phyloP scores from a whole-genome alignment of 2,113 vertebrate genomes.

The Panurus biarmicus region DNA sequence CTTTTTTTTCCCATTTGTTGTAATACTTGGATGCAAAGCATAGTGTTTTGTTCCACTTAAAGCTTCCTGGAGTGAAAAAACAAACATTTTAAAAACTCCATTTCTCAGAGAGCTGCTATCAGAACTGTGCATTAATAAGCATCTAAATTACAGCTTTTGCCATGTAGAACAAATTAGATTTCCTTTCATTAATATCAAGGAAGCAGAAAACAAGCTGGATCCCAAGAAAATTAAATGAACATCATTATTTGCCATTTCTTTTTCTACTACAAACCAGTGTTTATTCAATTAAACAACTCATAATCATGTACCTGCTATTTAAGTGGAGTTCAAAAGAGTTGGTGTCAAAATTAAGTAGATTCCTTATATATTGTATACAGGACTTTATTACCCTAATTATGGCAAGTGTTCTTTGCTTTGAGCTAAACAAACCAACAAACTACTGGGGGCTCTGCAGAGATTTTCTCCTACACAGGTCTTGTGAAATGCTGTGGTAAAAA shows the following conservation, averaged over 20 bases:
- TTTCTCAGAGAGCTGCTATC: conserved; percentile 54
- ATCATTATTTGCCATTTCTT: conserved; percentile 59
- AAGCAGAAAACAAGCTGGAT: conserved; percentile 71
- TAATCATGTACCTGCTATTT: background rate
- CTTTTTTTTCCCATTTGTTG: background rate
- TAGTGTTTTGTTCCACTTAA: conserved; percentile 32
- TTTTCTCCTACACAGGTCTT: background rate
- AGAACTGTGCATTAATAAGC: conserved; percentile 63
- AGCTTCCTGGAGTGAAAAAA: conserved; percentile 49
- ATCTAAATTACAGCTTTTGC: conserved; percentile 70
- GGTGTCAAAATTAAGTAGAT: background rate
- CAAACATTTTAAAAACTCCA: conserved; percentile 57
- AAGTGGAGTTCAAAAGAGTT: background rate
- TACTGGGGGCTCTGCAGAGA: background rate
- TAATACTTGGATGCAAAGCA: background rate
- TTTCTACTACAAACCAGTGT: conserved; percentile 38
- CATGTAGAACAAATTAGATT: conserved; percentile 75
- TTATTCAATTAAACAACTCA: conserved; percentile 61
- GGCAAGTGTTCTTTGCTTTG: background rate
- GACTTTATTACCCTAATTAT: background rate
- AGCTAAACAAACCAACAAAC: background rate
- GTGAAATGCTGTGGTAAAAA: background rate
- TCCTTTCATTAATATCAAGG: conserved; percentile 72
- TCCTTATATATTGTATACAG: background rate
- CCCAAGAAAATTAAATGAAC: conserved; percentile 51